Evolutionary conservation across 2,113 vertebrate genomes (phyloP), one percentile per base, ranked within the genome.

Genomic region (Pygoscelis antarcticus): DNA sequence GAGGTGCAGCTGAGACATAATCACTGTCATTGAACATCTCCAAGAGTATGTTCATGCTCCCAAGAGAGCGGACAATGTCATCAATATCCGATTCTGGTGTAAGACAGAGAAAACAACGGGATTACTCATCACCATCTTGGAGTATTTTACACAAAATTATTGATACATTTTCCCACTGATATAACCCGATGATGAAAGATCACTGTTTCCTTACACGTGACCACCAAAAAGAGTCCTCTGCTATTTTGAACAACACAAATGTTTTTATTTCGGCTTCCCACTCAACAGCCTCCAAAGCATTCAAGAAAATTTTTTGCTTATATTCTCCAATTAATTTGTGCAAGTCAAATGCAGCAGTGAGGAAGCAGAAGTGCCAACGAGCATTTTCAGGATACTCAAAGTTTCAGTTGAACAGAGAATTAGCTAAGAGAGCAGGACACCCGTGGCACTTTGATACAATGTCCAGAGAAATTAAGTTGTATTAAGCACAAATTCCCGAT

Each of bases 1-100:
- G 99, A 9, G 99, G 99, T 2, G 99, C 99, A 12, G 96, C 98
- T 1, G 98, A 98, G 79, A 99, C 98, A 60, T 99, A 99, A 47
- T 99, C 98, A 1, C 86, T 97, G 72, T 98, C 98, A 54, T 97
- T 99, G 98, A 98, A 98, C 97, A 99, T 90, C 14, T 99, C 98
- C 95, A 99, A 97, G 51, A 98, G 97, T 74, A 99, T 97, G 94
- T 98, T 97, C 98, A 99, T 99, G 83, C 97, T 97, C 77, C 98
- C 98, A 55, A 99, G 98, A 96, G 98, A 98, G 62, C 83, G 98
- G 84, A 99, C 94, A 47, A 99, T 97, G 89, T 98, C 98, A 9
- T 98, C 97, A 55, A 99, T 98, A 47, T 98, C 98, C 0, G 98
- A 98, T 4, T 98, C 99, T 99, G 49, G 42, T 7, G 40, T 47